Evolutionary conservation across 2,113 vertebrate genomes (phyloP), one percentile per base, ranked within the genome.

Genomic region (Fregetta grallaria): DNA sequence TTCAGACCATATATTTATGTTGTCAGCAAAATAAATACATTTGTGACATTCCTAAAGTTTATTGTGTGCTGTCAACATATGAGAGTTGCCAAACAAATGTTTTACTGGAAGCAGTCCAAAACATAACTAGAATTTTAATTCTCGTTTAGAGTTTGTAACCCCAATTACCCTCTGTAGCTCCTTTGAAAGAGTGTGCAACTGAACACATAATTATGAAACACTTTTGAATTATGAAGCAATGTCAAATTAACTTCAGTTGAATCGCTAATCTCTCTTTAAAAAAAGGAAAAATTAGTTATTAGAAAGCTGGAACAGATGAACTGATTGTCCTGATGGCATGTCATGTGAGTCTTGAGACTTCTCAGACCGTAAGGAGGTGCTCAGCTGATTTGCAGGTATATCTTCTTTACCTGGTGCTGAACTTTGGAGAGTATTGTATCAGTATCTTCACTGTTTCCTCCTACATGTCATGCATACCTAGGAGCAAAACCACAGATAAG

Each of bases 41-140:
- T 53, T 90, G 72, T 95, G 91, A 74, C 86, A 86, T 96, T 84
- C 58, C 92, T 82, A 1, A 94, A 73, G 74, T 82, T 86, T 80
- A 22, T 49, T 90, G 50, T 83, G 63, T 85, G 38, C 72, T 91
- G 42, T 82, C 71, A n/a, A 19, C 83, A 27, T 62, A 22, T 16
- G 52, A 29, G 59, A 91, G n/a, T 88, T 91, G 74, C 66, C 66
- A 84, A 92, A 49, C 38, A 66, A 66, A 91, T 83, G 74, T 88
- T 92, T 92, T 84, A 30, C 44, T 95, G 72, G 74, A 96, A 77
- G 44, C 75, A 70, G 29, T 92, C 96, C 84, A 96, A 76, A 95
- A 53, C 95, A 78, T 76, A 92, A 78, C 82, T 61, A 92, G 76
- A 88, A 78, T 85, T 97, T 94, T 94, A 86, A 90, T 97, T 97